Evolutionary conservation across 2,888 invertebrate species (phyloP).

Genomic region (Netelia inedita): DNA sequence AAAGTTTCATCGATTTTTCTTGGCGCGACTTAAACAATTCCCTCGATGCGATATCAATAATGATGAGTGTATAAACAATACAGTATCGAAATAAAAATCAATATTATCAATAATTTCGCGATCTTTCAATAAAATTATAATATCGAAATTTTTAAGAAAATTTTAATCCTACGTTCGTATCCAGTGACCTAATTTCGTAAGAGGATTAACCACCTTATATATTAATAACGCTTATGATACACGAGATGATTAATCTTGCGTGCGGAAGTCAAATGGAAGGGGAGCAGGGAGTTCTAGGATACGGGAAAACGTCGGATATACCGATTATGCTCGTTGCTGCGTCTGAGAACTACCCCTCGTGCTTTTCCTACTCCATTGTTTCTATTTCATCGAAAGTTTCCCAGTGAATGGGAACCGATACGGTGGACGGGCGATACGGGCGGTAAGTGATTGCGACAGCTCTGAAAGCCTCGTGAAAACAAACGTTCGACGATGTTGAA

Average conservation of each 20-base stretch:
- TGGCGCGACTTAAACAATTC: background rate
- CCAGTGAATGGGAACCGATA: conserved; percentile 57
- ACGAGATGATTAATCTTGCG: background rate
- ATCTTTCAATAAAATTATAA: background rate
- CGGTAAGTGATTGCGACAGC: conserved; percentile 76
- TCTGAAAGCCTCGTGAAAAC: conserved; percentile 34
- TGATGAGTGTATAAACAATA: background rate
- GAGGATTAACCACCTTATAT: background rate
- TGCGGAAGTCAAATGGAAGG: background rate
- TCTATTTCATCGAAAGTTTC: conserved; percentile 54
- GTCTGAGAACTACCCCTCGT: conserved; percentile 46
- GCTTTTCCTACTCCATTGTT: conserved; percentile 40
- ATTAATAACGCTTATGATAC: background rate
- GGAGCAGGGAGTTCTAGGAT: conserved; percentile 30
- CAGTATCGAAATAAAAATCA: background rate
- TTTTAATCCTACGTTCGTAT: too few species aligned
- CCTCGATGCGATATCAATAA: background rate
- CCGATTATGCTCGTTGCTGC: conserved; percentile 63
- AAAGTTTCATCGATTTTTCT: conserved; percentile 1
- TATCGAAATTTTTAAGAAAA: background rate
- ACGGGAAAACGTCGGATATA: conserved; percentile 10
- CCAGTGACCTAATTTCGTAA: too few species aligned
- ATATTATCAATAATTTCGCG: too few species aligned
- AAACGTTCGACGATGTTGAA: conserved; percentile 8
- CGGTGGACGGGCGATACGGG: conserved; percentile 73